Base-by-base conservation (phyloP, 2,113 vertebrate species). In the Jacana jacana region DNA sequence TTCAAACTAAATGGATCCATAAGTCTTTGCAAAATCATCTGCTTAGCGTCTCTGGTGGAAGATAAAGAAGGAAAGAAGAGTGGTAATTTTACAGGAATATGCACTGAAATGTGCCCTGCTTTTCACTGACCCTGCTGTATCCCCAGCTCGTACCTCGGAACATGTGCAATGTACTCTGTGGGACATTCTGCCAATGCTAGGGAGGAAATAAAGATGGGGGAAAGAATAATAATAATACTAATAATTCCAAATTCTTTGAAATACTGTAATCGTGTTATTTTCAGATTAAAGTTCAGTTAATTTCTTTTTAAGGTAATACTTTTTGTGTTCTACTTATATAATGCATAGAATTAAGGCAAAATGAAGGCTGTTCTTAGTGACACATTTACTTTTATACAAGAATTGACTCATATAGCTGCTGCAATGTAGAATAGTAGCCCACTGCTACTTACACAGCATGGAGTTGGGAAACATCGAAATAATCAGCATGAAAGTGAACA, bases 1-100 rank as follows among this genome's bases (percentile, higher is more conserved):
- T 94, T 94, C 95, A 95, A 84, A 95, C 69, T 94, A 95, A 96
- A 95, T 92, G 87, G 87, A 69, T 93, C 87, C 89, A 65, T 97
- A 92, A 94, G 83, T 95, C 92, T 96, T 94, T 79, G 73, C 88
- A 81, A 91, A 96, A 93, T 94, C 90, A 92, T 88, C 93, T 85
- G 61, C 77, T 95, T 94, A 91, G 60, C 0, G 7, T 90, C 95
- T 93, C 95, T 81, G 52, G 82, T 93, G 91, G 85, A 94, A 93
- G 84, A 91, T 94, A 92, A 90, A 94, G 82, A 66, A 78, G 57
- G 79, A 91, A 73, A 86, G 79, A 42, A 64, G 65, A 42, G 23
- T 35, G 37, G 80, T 91, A 88, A 94, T 95, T 93, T 95, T 78
- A 60, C 60, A 94, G 82, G 76, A 90, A 86, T 88, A 75, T 88